Base-by-base conservation (phyloP, 2,113 vertebrate genomes). In the Paradoxurus hermaphroditus region DNA sequence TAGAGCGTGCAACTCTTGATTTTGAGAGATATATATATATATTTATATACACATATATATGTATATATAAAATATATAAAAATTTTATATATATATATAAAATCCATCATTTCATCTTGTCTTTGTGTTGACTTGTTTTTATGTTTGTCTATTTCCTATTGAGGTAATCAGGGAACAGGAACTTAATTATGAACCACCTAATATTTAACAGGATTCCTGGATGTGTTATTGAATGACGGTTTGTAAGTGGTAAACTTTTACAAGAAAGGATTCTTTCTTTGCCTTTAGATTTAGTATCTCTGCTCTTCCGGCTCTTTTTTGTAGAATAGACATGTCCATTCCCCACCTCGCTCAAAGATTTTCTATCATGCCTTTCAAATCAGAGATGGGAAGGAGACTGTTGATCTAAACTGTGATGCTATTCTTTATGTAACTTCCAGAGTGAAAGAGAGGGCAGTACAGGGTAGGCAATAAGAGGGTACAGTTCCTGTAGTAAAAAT, bases 151-250 rank as follows among this genome's bases (percentile, higher is more conserved):
- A 3, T 53, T 93, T 93, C 81, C 36, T 27, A 27, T 18, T 63
- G 44, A 77, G 27, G 15, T 62, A 44, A 63, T 34, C 75, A 82
- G 53, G 41, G 51, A 77, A n/a, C 5, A 70, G 39, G 31, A 67
- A 79, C 39, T 84, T 83, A 44, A 89, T 91, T 83, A n/a, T 95
- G 19, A 93, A 62, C 63, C 41, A 59, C 7, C 63, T 89, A 44
- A 31, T 68, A 78, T 27, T 81, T 77, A 46, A 77, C 15, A 81
- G 19, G 27, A 7, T 86, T 36, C 70, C 68, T 94, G 25, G 27
- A 5, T 62, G 13, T 91, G 56, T 92, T 83, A 31, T 89, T 94
- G 90, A 95, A 90, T 97, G 51, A 63, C 29, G 85, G 0, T 95
- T 62, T 94, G 14, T 56, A 13, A 88, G 34, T 56, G 27, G 5